phyloP scores from a whole-genome alignment of 1,140 invertebrate species.

The Drosophila lini region DNA sequence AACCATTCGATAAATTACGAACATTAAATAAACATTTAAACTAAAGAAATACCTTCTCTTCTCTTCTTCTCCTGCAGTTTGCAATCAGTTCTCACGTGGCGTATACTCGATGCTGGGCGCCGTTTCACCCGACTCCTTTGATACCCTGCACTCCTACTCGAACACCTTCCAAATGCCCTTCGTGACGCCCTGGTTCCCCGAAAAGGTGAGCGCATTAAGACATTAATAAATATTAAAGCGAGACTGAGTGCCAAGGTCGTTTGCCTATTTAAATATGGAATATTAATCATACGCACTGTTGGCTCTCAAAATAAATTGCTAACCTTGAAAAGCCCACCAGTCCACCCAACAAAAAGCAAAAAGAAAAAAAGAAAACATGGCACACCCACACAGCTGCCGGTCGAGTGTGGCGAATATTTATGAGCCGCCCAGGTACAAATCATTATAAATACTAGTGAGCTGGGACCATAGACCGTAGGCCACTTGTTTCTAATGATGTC shows the following conservation, averaged over 20 bases:
- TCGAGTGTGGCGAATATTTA: conserved; percentile 55
- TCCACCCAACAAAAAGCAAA: not conserved
- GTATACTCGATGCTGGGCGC: conserved; percentile 96
- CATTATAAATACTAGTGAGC: conserved; percentile 70
- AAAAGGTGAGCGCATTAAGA: conserved; percentile 88
- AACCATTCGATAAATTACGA: not conserved
- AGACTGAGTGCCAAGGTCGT: conserved; percentile 21
- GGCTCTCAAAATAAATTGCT: conserved; percentile 67
- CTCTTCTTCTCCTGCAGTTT: conserved; percentile 89
- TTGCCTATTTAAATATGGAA: conserved; percentile 80
- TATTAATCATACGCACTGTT: conserved; percentile 82
- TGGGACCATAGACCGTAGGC: conserved; percentile 14
- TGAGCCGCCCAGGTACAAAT: conserved; percentile 64
- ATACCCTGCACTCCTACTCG: conserved; percentile 96
- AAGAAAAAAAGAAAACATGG: not conserved
- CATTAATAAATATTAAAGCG: conserved; percentile 76
- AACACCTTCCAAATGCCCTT: conserved; percentile 99
- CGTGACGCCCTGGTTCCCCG: conserved; percentile 96
- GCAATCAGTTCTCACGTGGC: conserved; percentile 94
- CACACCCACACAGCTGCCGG: not conserved
- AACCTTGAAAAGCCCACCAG: conserved; percentile 66
- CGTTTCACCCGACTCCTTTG: conserved; percentile 95
- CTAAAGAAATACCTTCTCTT: not conserved
- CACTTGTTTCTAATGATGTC: conserved; percentile 58
- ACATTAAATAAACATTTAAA: not conserved